Base-by-base conservation (phyloP, 2,888 invertebrate genomes). In the Lithophane semibrunnea region DNA sequence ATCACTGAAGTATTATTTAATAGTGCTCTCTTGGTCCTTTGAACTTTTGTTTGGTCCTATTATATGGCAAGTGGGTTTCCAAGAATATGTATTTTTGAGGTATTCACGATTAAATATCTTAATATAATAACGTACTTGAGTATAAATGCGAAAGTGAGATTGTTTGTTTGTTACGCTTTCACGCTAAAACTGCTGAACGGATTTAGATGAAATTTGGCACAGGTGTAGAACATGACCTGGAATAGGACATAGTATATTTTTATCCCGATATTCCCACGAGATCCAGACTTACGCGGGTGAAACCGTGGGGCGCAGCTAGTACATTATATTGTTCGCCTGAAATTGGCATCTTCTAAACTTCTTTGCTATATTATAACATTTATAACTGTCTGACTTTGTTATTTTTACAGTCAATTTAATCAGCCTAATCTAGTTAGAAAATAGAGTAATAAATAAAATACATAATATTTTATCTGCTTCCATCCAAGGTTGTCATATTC, bases 321-420 rank as follows among this genome's bases (percentile, higher is more conserved):
- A 65, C 18, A 24, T 44, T 24, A 16, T 21, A n/a, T 37, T 16
- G n/a, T 52, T 52, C 21, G 16, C 3, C 10, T 37, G 37, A n/a
- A 54, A 68, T 18, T 37, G 37, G 16, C 0, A 52, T 42, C 12
- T 42, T 66, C 18, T 47, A 60, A 60, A 8, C 12, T 37, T 44
- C 5, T 61, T 12, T 37, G 24, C 0, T 2, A 21, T n/a, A 54
- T 54, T 67, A 67, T 37, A n/a, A n/a, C n/a, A n/a, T n/a, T n/a
- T n/a, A n/a, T n/a, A 24, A 37, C 21, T 47, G 61, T 68, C 79
- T 42, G 9, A 37, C 0, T 54, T 54, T 24, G 10, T 63, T 42
- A 61, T 68, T 68, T 78, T 47, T 37, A 66, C n/a, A 66, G 37
- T 44, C n/a, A 52, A 18, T 52, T 60, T 13, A 12, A 66, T 52